These are phyloP conservation scores for Labroides dimidiatus DNA, from an alignment of 2,797 vertebrate species.

Conservation along the genomic window DNA sequence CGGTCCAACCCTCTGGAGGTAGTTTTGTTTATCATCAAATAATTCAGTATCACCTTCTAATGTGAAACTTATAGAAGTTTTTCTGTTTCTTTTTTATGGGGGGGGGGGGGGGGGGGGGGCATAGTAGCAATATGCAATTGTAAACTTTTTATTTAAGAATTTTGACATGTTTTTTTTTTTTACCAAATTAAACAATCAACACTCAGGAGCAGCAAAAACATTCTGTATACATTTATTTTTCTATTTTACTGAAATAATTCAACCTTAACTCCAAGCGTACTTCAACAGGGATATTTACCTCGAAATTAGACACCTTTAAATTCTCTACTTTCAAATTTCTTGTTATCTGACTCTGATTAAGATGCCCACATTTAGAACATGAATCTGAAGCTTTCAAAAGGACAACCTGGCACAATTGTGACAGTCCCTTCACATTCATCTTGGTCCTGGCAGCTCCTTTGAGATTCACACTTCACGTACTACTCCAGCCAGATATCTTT, in stretches of 20 bases:
- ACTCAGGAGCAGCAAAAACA: background rate
- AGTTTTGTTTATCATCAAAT: no score
- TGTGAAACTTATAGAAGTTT: no score
- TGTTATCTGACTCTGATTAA: background rate
- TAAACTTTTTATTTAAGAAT: background rate
- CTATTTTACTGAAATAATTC: no score
- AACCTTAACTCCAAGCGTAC: no score
- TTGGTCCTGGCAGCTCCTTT: constrained; percentile 16
- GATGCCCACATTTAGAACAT: background rate
- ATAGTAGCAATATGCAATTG: no score
- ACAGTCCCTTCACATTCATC: constrained; percentile 9
- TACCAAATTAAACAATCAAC: background rate
- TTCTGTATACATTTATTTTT: no score
- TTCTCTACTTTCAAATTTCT: constrained; percentile 1
- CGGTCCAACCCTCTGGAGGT: no score
- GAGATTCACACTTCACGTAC: constrained; percentile 34
- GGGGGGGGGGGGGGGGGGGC: no score
- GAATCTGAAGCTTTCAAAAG: constrained; percentile 6
- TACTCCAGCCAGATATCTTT: constrained; percentile 14
- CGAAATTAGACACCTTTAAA: background rate
- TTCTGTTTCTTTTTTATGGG: no score
- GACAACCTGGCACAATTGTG: background rate
- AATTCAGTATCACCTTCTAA: no score
- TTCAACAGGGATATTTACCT: background rate
- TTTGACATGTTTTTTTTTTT: background rate